Conservation (phyloP, 2,888 invertebrate species). For the Perithous albicinctus region DNA sequence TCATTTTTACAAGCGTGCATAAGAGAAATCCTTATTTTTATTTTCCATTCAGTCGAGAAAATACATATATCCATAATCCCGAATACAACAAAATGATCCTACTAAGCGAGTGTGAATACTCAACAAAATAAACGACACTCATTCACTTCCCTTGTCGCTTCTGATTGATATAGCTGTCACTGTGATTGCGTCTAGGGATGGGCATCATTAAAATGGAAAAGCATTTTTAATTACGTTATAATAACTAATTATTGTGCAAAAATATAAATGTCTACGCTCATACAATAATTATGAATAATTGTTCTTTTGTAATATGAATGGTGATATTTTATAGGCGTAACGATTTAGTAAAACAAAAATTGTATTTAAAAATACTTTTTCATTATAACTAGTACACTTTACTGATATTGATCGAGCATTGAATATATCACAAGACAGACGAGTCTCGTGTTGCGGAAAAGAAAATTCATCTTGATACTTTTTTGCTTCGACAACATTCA, state of each 20-base stretch:
- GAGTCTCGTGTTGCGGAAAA: not conserved
- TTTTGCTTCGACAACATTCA: slow-evolving; percentile 1
- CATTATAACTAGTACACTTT: too few species aligned
- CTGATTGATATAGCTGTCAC: slow-evolving; percentile 19
- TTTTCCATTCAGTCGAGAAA: not conserved
- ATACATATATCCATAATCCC: not conserved
- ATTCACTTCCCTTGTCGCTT: not conserved
- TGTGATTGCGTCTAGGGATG: not conserved
- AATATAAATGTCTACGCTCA: too few species aligned
- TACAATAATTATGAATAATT: too few species aligned
- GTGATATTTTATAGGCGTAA: too few species aligned
- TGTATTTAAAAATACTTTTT: too few species aligned
- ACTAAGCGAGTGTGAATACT: too few species aligned
- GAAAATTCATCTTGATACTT: not conserved
- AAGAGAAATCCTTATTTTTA: not conserved
- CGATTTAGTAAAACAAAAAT: too few species aligned
- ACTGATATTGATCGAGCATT: not conserved
- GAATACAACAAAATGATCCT: too few species aligned
- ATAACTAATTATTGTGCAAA: too few species aligned
- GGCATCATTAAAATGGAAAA: too few species aligned
- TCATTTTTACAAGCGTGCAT: not conserved
- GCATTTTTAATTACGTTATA: too few species aligned
- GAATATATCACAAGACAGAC: not conserved
- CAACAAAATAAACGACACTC: not conserved
- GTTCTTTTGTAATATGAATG: too few species aligned